phyloP scores from a whole-genome alignment of 2,113 vertebrate species.

The Erythrolamprus reginae region DNA sequence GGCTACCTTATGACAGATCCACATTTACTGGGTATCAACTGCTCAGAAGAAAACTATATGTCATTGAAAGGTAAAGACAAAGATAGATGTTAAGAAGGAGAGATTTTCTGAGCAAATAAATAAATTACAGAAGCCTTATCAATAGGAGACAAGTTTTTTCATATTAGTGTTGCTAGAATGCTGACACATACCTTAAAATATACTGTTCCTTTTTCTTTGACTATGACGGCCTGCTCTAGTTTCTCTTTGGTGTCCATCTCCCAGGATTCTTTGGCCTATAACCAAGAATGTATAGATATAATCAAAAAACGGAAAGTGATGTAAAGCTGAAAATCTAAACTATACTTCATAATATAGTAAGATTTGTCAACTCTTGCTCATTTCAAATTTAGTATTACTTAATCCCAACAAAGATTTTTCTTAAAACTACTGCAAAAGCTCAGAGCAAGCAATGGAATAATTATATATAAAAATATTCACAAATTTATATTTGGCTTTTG shows the following conservation, averaged over 20 bases:
- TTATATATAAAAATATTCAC: neutral
- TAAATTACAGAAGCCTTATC: neutral
- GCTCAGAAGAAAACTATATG: neutral
- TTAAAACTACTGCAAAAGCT: neutral
- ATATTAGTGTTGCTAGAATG: neutral
- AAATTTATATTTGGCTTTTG: neutral
- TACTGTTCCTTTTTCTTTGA: constrained; percentile 90
- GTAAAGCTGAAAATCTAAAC: neutral
- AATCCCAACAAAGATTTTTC: neutral
- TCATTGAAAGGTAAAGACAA: neutral
- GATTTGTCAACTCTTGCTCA: neutral
- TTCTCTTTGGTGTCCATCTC: constrained; percentile 96
- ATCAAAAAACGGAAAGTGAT: neutral
- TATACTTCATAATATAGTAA: neutral
- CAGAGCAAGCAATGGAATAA: neutral
- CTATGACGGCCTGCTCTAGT: constrained; percentile 75
- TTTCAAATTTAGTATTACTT: neutral
- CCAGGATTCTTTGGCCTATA: constrained; percentile 94
- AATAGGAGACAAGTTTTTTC: neutral
- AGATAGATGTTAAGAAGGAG: fast-evolving
- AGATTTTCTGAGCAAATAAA: neutral
- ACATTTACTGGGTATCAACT: neutral
- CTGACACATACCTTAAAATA: constrained; percentile 87
- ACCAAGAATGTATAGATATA: constrained; percentile 36
- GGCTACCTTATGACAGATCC: neutral